Evolutionary conservation across 2,888 invertebrate species (phyloP), one percentile per base, ranked within the genome.

Genomic region (Liopterus haemorrhoidalis): DNA sequence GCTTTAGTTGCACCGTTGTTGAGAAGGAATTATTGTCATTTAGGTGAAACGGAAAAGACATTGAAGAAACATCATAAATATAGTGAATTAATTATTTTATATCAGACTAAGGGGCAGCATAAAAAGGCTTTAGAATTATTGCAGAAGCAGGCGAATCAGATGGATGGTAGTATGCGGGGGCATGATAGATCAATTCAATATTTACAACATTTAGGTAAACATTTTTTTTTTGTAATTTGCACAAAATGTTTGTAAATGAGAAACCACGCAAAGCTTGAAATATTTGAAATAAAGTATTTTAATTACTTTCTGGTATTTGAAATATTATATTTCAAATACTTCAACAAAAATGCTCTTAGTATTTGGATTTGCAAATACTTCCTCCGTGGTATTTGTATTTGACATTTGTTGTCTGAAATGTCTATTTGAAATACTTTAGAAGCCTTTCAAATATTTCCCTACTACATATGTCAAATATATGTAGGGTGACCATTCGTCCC

Each of bases 81-180:
- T 61, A 86, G 85, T 51, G 97, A 99, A 65, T 74, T 99, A 1
- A 92, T 96, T 53, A 93, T 97, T 59, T 72, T 99, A 21, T 99
- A 97, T 67, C 89, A 95, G 67, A 89, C 87, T 1, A 95, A 94
- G 67, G 90, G 87, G 0, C 84, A 91, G 56, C 96, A 97, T 64
- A 80, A 83, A 49, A 85, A 90, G 69, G 97, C 97, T 6, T 72
- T 99, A 14, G 89, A 92, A 59, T 70, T 96, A 44, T 72, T 99
- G 20, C 78, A 82, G 58, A 82, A 84, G 33, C 89, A 86, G 63
- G 75, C 87, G 5, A 75, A 76, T 60, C 75, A 83, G 62, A 76
- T 78, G 0, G 85, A 87, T 58, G 87, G 90, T 2, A 81, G 80
- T 50, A 70, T 91, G 0, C 79, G 78, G 58, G 93, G 91, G 0